Evolutionary conservation across 2,113 vertebrate genomes (phyloP).

Genomic region (Tachysurus fulvidraco): DNA sequence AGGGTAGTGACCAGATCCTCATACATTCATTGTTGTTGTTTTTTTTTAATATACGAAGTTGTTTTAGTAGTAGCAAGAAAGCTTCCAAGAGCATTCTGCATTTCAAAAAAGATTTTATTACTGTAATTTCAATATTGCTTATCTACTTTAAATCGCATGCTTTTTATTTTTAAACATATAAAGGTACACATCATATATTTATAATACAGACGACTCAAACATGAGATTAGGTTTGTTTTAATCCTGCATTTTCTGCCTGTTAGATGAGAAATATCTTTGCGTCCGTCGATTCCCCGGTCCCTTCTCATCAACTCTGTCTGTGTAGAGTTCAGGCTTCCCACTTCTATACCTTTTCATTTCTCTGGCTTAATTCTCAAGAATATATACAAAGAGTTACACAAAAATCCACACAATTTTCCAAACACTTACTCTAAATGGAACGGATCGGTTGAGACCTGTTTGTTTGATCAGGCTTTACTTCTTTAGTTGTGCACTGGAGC

Average conservation of each 20-base stretch:
- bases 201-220: neutral
- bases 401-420: neutral
- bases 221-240: neutral
- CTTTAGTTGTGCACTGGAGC: neutral
- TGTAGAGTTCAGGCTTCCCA: neutral
- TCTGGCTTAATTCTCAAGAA: neutral
- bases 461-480: neutral
- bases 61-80: constrained; percentile 25
- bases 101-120: constrained; percentile 17
- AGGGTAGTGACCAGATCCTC: neutral
- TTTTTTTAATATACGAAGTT: neutral
- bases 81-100: constrained; percentile 28
- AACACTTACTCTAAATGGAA: neutral
- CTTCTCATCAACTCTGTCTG: neutral
- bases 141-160: neutral
- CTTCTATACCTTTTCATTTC: neutral
- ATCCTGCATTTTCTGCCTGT: neutral
- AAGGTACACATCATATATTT: constrained; percentile 8
- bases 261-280: neutral
- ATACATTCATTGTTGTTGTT: neutral
- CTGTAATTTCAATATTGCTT: constrained; percentile 3
- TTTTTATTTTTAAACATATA: neutral
- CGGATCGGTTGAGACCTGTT: neutral
- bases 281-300: neutral
- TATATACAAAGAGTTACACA: neutral